Base-by-base conservation (phyloP, 2,113 vertebrate genomes). In the Tachycineta bicolor region DNA sequence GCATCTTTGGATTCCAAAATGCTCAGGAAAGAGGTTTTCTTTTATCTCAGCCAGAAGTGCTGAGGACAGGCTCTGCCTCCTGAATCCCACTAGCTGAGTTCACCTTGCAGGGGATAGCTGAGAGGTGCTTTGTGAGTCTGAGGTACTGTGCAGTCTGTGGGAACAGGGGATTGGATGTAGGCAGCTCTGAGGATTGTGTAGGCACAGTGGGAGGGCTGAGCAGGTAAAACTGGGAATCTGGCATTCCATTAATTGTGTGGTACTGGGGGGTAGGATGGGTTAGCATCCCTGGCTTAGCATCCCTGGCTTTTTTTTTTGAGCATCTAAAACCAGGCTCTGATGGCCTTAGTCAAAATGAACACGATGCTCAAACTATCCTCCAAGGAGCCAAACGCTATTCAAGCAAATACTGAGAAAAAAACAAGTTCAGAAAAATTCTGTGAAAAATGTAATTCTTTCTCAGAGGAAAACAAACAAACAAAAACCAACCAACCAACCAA, bases 1-100 rank as follows among this genome's bases (percentile, higher is more conserved):
- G 98, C 97, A 99, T 99, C 96, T 99, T 99, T 87, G 98, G 99
- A 58, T 99, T 99, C 65, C 98, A 98, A 94, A 99, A 98, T 98
- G 16, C n/a, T 33, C 10, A 28, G 47, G 26, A 46, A 62, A 53
- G 13, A 62, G 10, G 6, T 22, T 94, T 87, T 68, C 4, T 6
- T 81, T 64, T 11, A 62, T 10, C 24, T 82, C 8, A 20, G 9
- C 19, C 34, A 28, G 47, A n/a, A 49, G 13, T 24, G n/a, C 23
- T 5, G 4, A 37, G 60, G n/a, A 22, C 5, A 23, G 26, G 46
- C 8, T 64, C 43, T 83, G 24, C 25, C 34, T 69, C 21, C 26
- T 39, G 37, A 19, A 20, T 59, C 26, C 59, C 50, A 43, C 3
- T 47, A 18, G 33, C 22, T 26, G 58, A 6, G 8, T 46, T 62